Base-by-base conservation (phyloP, 2,797 vertebrate genomes). In the Garrulus glandarius region DNA sequence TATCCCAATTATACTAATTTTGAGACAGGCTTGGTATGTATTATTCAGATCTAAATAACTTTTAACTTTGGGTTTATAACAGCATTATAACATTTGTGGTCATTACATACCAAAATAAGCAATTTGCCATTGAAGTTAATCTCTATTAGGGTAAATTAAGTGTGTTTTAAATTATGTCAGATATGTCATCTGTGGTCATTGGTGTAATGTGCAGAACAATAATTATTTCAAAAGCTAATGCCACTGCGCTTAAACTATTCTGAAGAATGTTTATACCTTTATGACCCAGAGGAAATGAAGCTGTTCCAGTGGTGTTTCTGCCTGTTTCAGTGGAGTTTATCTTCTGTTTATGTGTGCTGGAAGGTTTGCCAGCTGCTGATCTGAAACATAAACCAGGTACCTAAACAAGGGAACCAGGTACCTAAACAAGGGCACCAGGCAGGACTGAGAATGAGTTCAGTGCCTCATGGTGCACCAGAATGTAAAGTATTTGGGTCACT, bases 341-440 rank as follows among this genome's bases (percentile, higher is more conserved):
- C 77, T 96, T 63, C 72, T 86, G 61, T 87, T 94, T 83, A 39
- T 53, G 72, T 36, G 46, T 21, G 30, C 87, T 92, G 76, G 63
- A 96, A 91, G 41, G 53, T 84, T 90, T 91, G 87, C 87, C 56
- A 85, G 68, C 91, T 83, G 43, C 87, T 69, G 6, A 46, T 63
- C 78, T 86, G 85, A 90, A 84, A 72, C 52, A 37, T 57, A 84
- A 88, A 72, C 24, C 78, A 57, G 68, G 49, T 55, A 47, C 79
- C 68, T 69, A 65, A 94, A 65, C 34, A 78, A 44, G 65, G 46
- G 47, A 36, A 65, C 36, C 47, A 5, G 4, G 29, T 55, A 47
- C 79, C 68, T 69, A 65, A 94, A 65, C 34, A 78, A 44, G 65
- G 46, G 47, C 39, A 65, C 36, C 47, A 5, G 4, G 29, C 57